phyloP scores from a whole-genome alignment of 1,140 invertebrate genomes.

The Brachionus koreanus region DNA sequence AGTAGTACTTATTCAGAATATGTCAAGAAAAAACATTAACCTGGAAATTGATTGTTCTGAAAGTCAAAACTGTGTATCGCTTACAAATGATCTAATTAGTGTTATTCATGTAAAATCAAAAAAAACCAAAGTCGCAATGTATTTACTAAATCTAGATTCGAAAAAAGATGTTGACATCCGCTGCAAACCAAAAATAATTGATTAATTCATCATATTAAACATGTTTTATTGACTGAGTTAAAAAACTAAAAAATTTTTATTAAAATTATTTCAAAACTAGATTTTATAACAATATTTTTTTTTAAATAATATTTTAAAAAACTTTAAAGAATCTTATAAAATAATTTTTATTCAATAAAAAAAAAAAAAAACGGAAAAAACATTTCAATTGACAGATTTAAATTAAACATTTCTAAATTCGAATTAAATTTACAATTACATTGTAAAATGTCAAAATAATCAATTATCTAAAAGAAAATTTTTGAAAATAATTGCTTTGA shows the following conservation, averaged over 20 bases:
- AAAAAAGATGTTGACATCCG: not conserved
- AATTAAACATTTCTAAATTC: not conserved
- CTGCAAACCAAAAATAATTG: not conserved
- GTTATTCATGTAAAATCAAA: not conserved
- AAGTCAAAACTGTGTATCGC: slow-evolving; percentile 36
- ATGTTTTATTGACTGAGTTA: too few species aligned
- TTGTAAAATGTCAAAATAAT: not conserved
- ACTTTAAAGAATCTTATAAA: not conserved
- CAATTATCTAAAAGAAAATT: not conserved
- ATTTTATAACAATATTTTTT: too few species aligned
- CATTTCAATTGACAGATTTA: not conserved
- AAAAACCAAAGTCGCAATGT: not conserved
- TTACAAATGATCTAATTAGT: not conserved
- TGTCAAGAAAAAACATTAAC: not conserved
- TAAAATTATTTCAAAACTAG: not conserved
- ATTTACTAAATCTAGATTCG: not conserved
- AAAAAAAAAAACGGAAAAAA: not conserved
- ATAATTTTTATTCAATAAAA: not conserved
- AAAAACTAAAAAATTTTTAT: not conserved
- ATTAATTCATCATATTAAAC: not conserved
- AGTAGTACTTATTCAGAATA: not conserved
- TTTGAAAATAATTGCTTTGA: not conserved
- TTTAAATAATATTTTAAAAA: not conserved
- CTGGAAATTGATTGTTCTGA: slow-evolving; percentile 19
- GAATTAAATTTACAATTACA: slow-evolving; percentile 24